A percentile compares a stretch with the other conserved stretches of the same genome.
phyloP scores from a whole-genome alignment of 1,140 invertebrate species.

The Venustaconcha ellipsiformis region DNA sequence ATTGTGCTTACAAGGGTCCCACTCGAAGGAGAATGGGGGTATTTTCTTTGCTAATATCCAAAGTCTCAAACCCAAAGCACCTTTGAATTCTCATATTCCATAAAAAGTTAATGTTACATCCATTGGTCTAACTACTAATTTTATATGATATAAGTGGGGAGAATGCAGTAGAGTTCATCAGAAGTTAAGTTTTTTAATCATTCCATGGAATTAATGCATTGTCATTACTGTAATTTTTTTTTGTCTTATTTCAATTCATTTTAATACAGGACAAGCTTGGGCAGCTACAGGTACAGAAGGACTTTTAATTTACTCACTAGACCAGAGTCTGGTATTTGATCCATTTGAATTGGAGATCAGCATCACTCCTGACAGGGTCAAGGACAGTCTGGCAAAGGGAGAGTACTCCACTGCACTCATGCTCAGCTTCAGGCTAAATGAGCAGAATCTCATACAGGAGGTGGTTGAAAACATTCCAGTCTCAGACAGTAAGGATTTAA shows the following conservation, averaged over 20 bases:
- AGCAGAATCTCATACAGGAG: slow-evolving; percentile 81
- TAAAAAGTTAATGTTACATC: no score
- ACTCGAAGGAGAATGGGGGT: no score
- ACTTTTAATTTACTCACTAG: slow-evolving; percentile 89
- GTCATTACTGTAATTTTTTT: no score
- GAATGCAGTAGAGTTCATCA: no score
- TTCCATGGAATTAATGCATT: no score
- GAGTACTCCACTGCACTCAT: slow-evolving; percentile 83
- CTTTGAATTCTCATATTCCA: no score
- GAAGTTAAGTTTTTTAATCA: no score
- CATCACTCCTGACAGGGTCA: slow-evolving; percentile 79
- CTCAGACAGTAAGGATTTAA: slow-evolving; percentile 77
- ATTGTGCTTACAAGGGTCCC: no score
- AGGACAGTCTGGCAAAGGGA: slow-evolving; percentile 74
- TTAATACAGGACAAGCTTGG: slow-evolving; percentile 82
- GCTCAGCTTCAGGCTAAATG: slow-evolving; percentile 89
- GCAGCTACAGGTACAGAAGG: slow-evolving; percentile 95
- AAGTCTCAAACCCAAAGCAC: no score
- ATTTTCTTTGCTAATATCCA: no score
- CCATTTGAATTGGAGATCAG: slow-evolving; percentile 86
- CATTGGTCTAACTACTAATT: no score
- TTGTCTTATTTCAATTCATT: not conserved
- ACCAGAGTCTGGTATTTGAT: slow-evolving; percentile 82
- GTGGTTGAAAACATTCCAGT: slow-evolving; percentile 87
- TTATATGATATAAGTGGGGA: no score